Conservation (phyloP, 2,113 vertebrate species). For the Cynopterus brachyotis region DNA sequence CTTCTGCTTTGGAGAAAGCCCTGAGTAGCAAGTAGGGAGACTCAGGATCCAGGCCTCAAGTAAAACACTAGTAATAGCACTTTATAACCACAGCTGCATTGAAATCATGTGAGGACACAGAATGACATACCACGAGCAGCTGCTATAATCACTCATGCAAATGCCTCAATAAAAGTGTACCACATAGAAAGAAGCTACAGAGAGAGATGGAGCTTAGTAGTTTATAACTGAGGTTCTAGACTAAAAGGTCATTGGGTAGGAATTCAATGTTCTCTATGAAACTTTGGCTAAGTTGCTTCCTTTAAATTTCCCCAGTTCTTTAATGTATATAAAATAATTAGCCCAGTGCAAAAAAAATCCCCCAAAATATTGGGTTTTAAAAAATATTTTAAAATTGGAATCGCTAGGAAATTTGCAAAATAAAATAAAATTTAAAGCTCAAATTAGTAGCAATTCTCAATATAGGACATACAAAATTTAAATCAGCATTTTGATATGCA, state of each 20-base stretch:
- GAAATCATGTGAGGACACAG: neutral
- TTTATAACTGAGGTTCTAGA: neutral
- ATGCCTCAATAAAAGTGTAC: neutral
- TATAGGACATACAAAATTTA: neutral
- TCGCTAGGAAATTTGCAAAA: neutral
- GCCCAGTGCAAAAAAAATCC: neutral
- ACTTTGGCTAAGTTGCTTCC: neutral
- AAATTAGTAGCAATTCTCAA: conserved; percentile 18
- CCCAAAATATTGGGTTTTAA: neutral
- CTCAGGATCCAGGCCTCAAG: too few relatives aligned
- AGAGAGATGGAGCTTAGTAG: neutral
- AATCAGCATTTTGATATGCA: neutral
- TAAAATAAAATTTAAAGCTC: neutral
- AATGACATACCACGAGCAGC: accelerated
- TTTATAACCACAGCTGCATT: neutral
- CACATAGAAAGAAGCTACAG: neutral
- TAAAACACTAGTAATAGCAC: accelerated
- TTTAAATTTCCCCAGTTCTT: neutral
- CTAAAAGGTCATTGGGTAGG: neutral
- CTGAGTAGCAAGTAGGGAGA: neutral
- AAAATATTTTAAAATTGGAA: conserved; percentile 8
- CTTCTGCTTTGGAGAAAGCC: neutral
- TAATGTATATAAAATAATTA: conserved; percentile 14
- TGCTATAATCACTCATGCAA: neutral
- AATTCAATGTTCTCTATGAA: neutral